Percentiles rank a stretch among this genome's conserved stretches.
Evolutionary conservation across 2,113 vertebrate genomes (phyloP).

Genomic region (Neogale vison): DNA sequence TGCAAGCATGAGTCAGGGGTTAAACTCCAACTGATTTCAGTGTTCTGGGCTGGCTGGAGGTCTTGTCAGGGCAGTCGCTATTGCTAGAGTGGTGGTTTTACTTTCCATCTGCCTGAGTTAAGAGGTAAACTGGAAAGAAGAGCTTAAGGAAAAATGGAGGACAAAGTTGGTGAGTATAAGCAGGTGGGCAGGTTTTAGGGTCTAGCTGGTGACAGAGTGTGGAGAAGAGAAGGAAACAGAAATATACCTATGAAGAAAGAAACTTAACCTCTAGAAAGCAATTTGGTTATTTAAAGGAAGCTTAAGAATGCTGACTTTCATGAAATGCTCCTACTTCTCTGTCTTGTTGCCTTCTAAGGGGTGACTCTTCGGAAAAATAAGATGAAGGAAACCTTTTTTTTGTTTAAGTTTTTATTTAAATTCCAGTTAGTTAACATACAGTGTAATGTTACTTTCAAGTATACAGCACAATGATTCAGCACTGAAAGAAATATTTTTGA

Average conservation of each 20-base stretch:
- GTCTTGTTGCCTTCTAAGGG: neutral
- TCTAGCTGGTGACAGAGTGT: neutral
- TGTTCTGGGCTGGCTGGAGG: neutral
- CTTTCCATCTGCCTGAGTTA: neutral
- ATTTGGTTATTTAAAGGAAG: constrained; percentile 1
- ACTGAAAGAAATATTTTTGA: neutral
- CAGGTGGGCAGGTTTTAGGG: neutral
- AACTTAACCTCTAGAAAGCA: neutral
- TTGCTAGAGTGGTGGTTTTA: neutral
- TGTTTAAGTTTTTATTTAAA: neutral
- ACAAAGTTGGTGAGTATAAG: neutral
- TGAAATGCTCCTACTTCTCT: neutral
- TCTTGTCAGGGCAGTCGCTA: neutral
- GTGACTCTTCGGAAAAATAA: neutral
- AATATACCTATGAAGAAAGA: neutral
- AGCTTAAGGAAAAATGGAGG: neutral
- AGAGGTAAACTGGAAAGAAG: neutral
- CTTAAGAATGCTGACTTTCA: neutral
- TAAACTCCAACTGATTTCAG: neutral
- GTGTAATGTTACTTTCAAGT: neutral
- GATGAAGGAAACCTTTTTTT: neutral
- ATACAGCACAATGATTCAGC: neutral
- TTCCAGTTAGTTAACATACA: neutral
- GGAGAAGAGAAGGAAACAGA: neutral
- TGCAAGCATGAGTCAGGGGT: neutral